Conservation (phyloP, 2,113 vertebrate species). For the Oryzias woworae region DNA sequence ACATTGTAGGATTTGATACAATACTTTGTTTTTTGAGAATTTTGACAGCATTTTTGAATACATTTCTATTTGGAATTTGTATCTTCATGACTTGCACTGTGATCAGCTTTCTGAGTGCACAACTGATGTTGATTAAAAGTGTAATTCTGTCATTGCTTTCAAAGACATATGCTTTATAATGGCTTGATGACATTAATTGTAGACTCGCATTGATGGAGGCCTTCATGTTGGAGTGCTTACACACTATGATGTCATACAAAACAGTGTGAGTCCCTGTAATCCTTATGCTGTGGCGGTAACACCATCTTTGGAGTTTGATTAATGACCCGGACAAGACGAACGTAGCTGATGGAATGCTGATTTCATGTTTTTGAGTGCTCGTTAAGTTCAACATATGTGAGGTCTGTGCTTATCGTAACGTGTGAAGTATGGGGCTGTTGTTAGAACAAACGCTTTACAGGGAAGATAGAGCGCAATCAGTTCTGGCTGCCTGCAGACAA, state of each 20-base stretch:
- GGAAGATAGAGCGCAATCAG: conserved; percentile 36
- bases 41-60: no score
- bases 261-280: conserved; percentile 39
- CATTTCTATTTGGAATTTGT: background rate
- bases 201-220: conserved; percentile 28
- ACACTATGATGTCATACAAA: conserved; percentile 58
- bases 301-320: conserved; percentile 69
- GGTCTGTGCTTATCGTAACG: conserved; percentile 32
- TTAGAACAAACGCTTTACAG: conserved; percentile 51
- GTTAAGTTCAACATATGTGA: conserved; percentile 52
- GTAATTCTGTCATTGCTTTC: conserved; percentile 4
- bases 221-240: conserved; percentile 39
- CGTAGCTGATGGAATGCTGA: conserved; percentile 67
- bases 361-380: conserved; percentile 60
- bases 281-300: conserved; percentile 54
- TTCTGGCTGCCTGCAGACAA: conserved; percentile 46
- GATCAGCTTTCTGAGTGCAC: background rate
- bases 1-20: no score
- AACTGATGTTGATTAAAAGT: background rate
- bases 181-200: conserved; percentile 18
- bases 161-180: conserved; percentile 12
- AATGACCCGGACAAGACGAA: conserved; percentile 61
- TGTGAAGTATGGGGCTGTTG: conserved; percentile 53
- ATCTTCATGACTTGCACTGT: background rate
- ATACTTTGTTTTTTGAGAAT: no score